Base-by-base conservation (phyloP, 2,797 vertebrate genomes). In the Catamblyrhynchus diadema region DNA sequence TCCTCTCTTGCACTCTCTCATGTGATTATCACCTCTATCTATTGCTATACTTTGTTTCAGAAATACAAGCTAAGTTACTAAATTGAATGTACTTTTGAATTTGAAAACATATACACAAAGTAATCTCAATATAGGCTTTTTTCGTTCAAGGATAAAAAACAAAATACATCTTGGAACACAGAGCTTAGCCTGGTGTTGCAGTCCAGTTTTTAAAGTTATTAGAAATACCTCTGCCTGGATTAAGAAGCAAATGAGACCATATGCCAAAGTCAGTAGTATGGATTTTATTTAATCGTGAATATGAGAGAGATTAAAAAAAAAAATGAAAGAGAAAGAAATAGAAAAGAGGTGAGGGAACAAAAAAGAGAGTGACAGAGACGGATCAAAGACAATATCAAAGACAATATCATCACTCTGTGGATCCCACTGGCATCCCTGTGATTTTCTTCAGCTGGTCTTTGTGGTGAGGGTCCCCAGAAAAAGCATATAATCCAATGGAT, bases 371-470 rank as follows among this genome's bases (percentile, higher is more conserved):
- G 30, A 24, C 8, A 10, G 41, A 47, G 39, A 39, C 5, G n/a
- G 28, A 62, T 54, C 16, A 62, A 62, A 82, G 48, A n/a, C n/a
- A 62, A 28, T n/a, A 62, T 54, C 16, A 62, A 62, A 82, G 48
- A n/a, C n/a, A 62, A 28, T n/a, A 10, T 15, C 33, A 37, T 19
- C 17, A 12, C 9, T 19, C 18, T 1, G 0, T 45, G 19, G 23
- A 39, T 45, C 23, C 12, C 39, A n/a, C 23, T 12, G 9, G 6
- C 1, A 0, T 11, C 39, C 18, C 1, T 6, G 12, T 27, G 15
- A 27, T 62, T n/a, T 1, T 39, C 3, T 61, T 10, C 33, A 71
- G 12, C 23, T 53, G 5, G 7, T 71, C 19, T 45, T 39, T 10
- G 19, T 23, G 28, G 9, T 23, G 33, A 54, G 24, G 28, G 24